A percentile compares a stretch with the other conserved stretches of the same genome.
Evolutionary conservation across 2,113 vertebrate genomes (phyloP).

Genomic region (Trogon melanurus): DNA sequence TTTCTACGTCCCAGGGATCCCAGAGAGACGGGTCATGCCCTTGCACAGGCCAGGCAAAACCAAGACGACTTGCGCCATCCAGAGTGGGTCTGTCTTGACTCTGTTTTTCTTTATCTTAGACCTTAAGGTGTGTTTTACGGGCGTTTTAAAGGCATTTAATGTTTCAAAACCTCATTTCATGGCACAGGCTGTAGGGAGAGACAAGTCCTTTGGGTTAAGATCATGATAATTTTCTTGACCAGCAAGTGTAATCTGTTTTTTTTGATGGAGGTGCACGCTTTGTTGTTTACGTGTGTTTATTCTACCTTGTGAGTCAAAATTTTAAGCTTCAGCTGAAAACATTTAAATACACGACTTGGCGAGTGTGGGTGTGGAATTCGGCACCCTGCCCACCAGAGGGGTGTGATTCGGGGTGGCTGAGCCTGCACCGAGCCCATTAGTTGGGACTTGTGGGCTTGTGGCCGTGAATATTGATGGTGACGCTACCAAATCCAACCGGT

Average conservation of each 20-base stretch:
- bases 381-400: not conserved
- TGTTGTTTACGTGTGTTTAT: not conserved
- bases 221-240: not conserved
- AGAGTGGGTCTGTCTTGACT: not conserved
- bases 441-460: not conserved
- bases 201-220: not conserved
- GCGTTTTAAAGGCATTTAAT: not conserved
- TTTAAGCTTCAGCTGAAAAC: not conserved
- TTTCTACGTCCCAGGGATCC: not conserved
- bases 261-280: not conserved
- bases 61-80: not conserved
- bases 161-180: not conserved
- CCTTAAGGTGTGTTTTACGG: not conserved
- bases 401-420: fast-evolving
- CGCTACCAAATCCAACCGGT: not conserved
- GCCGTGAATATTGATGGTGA: not conserved
- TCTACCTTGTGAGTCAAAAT: not conserved
- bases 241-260: not conserved
- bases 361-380: not conserved
- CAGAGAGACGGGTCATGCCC: fast-evolving
- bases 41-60: not conserved
- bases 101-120: not conserved
- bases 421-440: not conserved
- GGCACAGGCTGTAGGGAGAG: no score
- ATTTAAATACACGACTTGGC: not conserved